phyloP scores from a whole-genome alignment of 2,888 invertebrate species.

The Coenonympha arcania region DNA sequence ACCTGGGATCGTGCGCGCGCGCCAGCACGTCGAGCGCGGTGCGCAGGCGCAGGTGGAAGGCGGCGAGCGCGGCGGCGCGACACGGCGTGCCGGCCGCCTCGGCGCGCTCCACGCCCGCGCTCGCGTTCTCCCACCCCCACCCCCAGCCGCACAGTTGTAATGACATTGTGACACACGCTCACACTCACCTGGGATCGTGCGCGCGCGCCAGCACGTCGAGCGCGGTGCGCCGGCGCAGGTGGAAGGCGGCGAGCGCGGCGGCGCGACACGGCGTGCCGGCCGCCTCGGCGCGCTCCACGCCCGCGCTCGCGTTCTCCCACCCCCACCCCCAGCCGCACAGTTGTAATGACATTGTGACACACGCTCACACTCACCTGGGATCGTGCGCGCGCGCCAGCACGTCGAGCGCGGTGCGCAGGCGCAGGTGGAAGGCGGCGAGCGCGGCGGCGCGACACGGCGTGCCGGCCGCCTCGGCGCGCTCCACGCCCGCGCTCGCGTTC shows the following conservation, averaged over 20 bases:
- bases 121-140: conserved; percentile 80
- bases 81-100: conserved; percentile 81
- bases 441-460: conserved; percentile 88
- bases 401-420: conserved; percentile 87
- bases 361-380: conserved; percentile 31
- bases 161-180: too few relatives aligned
- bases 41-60: conserved; percentile 89
- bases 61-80: conserved; percentile 91
- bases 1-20: conserved; percentile 68
- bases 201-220: conserved; percentile 89
- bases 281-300: conserved; percentile 78
- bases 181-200: conserved; percentile 34
- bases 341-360: too few relatives aligned
- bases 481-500: conserved; percentile 60
- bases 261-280: conserved; percentile 84
- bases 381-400: conserved; percentile 82
- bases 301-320: conserved; percentile 74
- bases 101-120: conserved; percentile 72
- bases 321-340: conserved; percentile 94
- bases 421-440: conserved; percentile 91
- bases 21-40: conserved; percentile 90
- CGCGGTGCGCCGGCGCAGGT: conserved; percentile 86
- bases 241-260: conserved; percentile 93
- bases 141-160: conserved; percentile 94
- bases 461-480: conserved; percentile 80